Evolutionary conservation across 2,888 invertebrate genomes (phyloP).

Genomic region (Acleris literana): DNA sequence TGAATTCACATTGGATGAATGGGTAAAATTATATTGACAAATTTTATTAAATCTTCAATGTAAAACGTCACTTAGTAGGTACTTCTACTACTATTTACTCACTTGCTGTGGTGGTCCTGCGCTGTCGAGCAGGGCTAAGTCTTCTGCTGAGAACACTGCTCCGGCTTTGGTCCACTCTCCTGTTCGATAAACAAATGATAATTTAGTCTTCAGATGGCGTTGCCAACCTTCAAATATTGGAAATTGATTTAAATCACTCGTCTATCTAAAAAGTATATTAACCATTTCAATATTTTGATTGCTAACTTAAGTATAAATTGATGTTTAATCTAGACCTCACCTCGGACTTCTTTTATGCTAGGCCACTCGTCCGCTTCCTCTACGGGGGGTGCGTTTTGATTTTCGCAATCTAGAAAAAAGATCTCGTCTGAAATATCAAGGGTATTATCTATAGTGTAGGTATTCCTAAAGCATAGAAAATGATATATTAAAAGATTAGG

Average conservation of each 20-base stretch:
- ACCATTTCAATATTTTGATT: not conserved
- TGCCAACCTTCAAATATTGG: not conserved
- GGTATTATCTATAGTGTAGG: not conserved
- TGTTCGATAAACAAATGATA: constrained; percentile 36
- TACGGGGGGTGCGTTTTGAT: constrained; percentile 56
- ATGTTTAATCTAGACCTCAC: constrained; percentile 47
- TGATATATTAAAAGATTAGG: not conserved
- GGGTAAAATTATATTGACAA: no score
- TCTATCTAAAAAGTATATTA: no score
- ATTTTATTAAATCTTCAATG: no score
- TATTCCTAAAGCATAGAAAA: not conserved
- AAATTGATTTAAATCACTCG: no score
- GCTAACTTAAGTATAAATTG: not conserved
- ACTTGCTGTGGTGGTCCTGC: constrained; percentile 71
- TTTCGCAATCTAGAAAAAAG: constrained; percentile 63
- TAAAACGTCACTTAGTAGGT: no score
- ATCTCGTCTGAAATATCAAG: constrained; percentile 32
- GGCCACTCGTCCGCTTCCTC: constrained; percentile 77
- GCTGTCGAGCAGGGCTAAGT: constrained; percentile 73
- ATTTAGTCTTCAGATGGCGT: not conserved
- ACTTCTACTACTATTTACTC: constrained; percentile 9
- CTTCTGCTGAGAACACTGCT: constrained; percentile 79
- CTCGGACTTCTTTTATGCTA: constrained; percentile 75
- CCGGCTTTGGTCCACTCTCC: constrained; percentile 77
- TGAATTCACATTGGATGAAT: no score